Evolutionary conservation across 1,140 invertebrate species (phyloP), one percentile per base, ranked within the genome.

Genomic region (Drosophila triauraria): DNA sequence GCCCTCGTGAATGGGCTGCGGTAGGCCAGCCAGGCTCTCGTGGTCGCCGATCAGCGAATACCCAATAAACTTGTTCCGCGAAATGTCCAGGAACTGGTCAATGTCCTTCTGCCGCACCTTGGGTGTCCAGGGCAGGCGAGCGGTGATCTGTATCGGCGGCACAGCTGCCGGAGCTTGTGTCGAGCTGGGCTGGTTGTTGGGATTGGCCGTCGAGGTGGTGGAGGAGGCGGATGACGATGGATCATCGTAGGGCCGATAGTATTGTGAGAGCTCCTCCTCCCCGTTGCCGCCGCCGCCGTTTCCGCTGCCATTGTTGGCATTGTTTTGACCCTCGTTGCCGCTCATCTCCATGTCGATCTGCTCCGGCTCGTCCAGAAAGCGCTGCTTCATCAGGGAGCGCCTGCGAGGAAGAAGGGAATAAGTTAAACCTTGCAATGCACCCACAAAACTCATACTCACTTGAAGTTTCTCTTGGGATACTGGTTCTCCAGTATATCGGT

Each of bases 21-120:
- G 98, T 60, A 99, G 93, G 8, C 98, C 98, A 71, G 98, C 97
- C 58, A 99, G 94, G 74, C 98, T 98, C 51, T 97, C 95, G 72
- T 96, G 94, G 93, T 98, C 97, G 79, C 97, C 96, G 72, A 96
- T 95, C 56, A 99, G 93, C 56, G 95, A 96, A 92, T 98, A 99
- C 1, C 98, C 98, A 63, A 99, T 97, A 95, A 99, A 99, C 93
- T 99, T 99, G 50, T 97, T 94, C 83, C 99, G 94, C 7, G 98
- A 97, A 85, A 96, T 96, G 85, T 99, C 97, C 70, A 99, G 93
- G 93, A 99, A 99, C 72, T 95, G 94, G 83, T 99, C 97, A 50
- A 99, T 96, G 92, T 99, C 98, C 93, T 97, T 97, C 87, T 98
- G 96, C 25, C 97, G 94, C n/a, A 99, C 98, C 95, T 99, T 99